Evolutionary conservation across 2,888 invertebrate genomes (phyloP), one percentile per base, ranked within the genome.

Genomic region (Calephelis perditalis): DNA sequence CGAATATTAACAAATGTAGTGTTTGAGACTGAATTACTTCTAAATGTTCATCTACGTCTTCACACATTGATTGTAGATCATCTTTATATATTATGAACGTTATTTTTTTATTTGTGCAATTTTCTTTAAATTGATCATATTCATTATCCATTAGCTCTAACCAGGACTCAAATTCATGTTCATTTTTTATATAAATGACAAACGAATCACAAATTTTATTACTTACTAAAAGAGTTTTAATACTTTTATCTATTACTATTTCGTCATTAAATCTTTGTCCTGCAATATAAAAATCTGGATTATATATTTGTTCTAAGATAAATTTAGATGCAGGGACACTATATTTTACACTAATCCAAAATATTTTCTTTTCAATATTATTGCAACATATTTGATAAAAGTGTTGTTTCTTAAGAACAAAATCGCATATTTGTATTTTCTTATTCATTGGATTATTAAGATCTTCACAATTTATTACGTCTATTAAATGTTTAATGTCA

Each of bases 41-140:
- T 35, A 26, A 8, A 11, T 11, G 11, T 8, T 12, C 55, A 9
- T 7, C 8, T 40, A 40, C 40, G 8, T 8, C 40, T 40, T 40
- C 7, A 8, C 3, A 8, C 40, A 8, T 40, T 7, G 7, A 8
- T 40, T 40, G 40, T 40, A 40, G 7, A 40, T 40, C 40, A 40
- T 40, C 40, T 40, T 40, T 40, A 8, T 40, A 40, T 7, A 40
- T 7, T 45, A 43, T 43, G 40, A 57, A 57, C 11, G 15, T 43
- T 15, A 57, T 57, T 15, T 43, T 12, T 12, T 57, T 44, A 0
- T 6, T n/a, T 7, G 2, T 10, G 15, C 44, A 44, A 43, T 44
- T 57, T 57, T 43, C 26, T 43, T 43, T 44, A 57, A 57, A 57
- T 44, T 43, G 57, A 6, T 57, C 15, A 49, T 49, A 26, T 35